Percentiles rank a stretch among this genome's conserved stretches.
Evolutionary conservation across 2,113 vertebrate genomes (phyloP).

Genomic region (Ammodytes marinus): DNA sequence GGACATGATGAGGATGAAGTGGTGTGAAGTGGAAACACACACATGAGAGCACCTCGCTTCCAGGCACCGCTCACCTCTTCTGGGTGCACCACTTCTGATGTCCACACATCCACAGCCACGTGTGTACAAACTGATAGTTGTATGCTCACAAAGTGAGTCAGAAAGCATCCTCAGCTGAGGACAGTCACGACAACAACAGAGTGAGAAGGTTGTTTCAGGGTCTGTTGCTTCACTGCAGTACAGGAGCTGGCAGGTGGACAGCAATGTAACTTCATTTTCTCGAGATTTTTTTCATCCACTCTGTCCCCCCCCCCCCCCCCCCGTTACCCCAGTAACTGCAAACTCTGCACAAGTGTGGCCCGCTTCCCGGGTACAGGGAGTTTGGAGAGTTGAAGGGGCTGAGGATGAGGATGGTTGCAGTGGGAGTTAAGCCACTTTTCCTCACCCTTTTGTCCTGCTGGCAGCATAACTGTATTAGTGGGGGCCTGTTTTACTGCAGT

Average conservation of each 20-base stretch:
- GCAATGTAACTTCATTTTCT: conserved; percentile 61
- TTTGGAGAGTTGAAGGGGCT: conserved; percentile 53
- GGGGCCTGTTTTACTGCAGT: conserved; percentile 71
- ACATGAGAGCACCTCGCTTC: background rate
- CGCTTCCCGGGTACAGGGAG: conserved; percentile 36
- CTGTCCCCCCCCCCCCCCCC: conserved; percentile 9
- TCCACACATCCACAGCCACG: background rate
- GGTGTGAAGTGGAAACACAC: conserved; percentile 64
- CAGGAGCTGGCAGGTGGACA: conserved; percentile 65
- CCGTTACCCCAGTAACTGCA: conserved; percentile 60
- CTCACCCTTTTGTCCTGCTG: conserved; percentile 70
- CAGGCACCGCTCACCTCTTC: conserved; percentile 21
- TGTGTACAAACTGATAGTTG: background rate
- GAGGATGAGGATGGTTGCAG: conserved; percentile 54
- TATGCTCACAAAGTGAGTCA: conserved; percentile 58
- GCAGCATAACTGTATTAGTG: conserved; percentile 66
- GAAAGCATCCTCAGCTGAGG: conserved; percentile 27
- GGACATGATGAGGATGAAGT: conserved; percentile 51
- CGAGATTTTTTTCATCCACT: conserved; percentile 14
- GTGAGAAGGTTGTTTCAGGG: conserved; percentile 66
- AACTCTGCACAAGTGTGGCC: conserved; percentile 68
- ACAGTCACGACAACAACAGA: conserved; percentile 43
- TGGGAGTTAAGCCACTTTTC: conserved; percentile 59
- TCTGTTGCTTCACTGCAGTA: conserved; percentile 66
- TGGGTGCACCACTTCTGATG: background rate